These are phyloP conservation scores for Carterocephalus palaemon DNA, from an alignment of 2,888 invertebrate genomes.

Conservation along the genomic window DNA sequence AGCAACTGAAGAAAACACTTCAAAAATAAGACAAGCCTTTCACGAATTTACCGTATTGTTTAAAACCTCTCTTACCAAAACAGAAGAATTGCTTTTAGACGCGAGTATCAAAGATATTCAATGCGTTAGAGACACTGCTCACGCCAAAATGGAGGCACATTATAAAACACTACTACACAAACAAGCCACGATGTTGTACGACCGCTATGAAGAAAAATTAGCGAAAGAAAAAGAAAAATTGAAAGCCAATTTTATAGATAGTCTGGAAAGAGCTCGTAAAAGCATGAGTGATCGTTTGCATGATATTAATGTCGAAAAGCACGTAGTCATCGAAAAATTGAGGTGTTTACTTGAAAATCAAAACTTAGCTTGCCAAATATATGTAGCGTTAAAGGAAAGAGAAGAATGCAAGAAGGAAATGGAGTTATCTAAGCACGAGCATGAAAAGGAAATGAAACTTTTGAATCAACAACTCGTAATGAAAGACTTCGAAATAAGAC, in stretches of 20 bases:
- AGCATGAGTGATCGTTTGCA: slow-evolving; percentile 44
- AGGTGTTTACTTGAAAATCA: slow-evolving; percentile 54
- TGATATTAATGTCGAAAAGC: slow-evolving; percentile 61
- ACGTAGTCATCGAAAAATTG: slow-evolving; percentile 56
- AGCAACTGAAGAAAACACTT: slow-evolving; percentile 45
- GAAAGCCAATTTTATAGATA: slow-evolving; percentile 48
- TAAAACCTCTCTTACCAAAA: slow-evolving; percentile 46
- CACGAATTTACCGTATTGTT: slow-evolving; percentile 51
- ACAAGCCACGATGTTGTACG: slow-evolving; percentile 54
- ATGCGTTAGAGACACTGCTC: slow-evolving; percentile 39
- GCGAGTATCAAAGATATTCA: slow-evolving; percentile 52
- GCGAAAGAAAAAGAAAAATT: slow-evolving; percentile 43
- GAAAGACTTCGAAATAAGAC: slow-evolving; percentile 51
- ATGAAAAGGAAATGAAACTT: slow-evolving; percentile 48
- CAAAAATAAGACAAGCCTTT: slow-evolving; percentile 46
- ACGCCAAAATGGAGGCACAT: slow-evolving; percentile 46
- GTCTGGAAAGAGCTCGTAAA: slow-evolving; percentile 41
- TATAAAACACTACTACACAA: slow-evolving; percentile 46
- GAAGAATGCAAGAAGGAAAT: slow-evolving; percentile 53
- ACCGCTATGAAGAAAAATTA: slow-evolving; percentile 48
- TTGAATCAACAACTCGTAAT: slow-evolving; percentile 44
- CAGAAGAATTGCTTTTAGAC: slow-evolving; percentile 52
- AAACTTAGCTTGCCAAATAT: slow-evolving; percentile 67
- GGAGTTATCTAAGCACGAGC: slow-evolving; percentile 43
- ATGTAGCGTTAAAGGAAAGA: slow-evolving; percentile 65